These are phyloP conservation scores for Paracentrotus lividus DNA, from an alignment of 53 echinoderm and acorn worm species.

Conservation along the genomic window DNA sequence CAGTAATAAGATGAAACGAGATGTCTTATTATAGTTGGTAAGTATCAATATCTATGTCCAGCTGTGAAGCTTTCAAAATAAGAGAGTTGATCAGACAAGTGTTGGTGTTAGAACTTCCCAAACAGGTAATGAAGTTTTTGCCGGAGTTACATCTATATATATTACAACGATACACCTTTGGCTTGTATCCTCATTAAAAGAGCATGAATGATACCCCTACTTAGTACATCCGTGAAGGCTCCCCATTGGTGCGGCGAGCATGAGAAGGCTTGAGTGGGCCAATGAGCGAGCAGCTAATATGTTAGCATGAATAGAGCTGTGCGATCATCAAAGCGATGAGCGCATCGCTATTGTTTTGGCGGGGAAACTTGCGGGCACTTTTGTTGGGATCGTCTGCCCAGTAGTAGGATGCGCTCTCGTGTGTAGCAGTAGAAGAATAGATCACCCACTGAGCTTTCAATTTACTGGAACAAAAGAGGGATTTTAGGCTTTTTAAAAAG, in stretches of 20 bases:
- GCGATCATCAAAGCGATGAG: conserved; percentile 47
- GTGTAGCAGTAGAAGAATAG: conserved; percentile 1
- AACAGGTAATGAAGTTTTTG: conserved; percentile 30
- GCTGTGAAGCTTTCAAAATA: not conserved
- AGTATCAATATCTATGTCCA: not conserved
- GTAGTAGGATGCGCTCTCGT: conserved; percentile 20
- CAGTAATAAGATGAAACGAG: not conserved
- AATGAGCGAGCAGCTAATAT: conserved; percentile 25
- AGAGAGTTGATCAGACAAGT: not conserved
- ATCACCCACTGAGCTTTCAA: conserved; percentile 63
- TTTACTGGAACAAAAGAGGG: conserved; percentile 48
- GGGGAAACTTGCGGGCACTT: conserved; percentile 30
- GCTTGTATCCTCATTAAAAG: conserved; percentile 37
- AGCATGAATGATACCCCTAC: conserved; percentile 26
- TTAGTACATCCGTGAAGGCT: not conserved
- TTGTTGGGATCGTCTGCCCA: conserved; percentile 53
- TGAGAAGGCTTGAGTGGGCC: not conserved
- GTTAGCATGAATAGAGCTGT: conserved; percentile 22
- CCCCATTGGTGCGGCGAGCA: conserved; percentile 61
- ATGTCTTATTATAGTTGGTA: not conserved
- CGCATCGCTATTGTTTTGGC: conserved; percentile 64
- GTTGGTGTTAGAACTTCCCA: conserved; percentile 1
- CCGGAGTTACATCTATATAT: not conserved
- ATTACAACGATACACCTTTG: conserved; percentile 23
- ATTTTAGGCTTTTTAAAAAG: conserved; percentile 25